A percentile compares a stretch with the other conserved stretches of the same genome.
phyloP scores from a whole-genome alignment of 2,113 vertebrate genomes.

The Tricholaema leucomelas region DNA sequence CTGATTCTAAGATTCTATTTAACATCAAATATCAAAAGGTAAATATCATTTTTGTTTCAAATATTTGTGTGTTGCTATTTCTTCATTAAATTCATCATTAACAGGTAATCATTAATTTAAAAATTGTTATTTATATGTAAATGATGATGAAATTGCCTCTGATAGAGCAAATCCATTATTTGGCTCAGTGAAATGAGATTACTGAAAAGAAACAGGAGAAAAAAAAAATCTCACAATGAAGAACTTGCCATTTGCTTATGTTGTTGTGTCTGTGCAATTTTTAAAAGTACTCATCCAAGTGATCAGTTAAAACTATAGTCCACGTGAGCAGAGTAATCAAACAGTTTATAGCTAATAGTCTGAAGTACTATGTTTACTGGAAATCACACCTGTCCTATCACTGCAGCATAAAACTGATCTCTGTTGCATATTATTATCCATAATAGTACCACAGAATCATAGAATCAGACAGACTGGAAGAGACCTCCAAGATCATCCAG shows the following conservation, averaged over 20 bases:
- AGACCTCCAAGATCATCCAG: too few relatives aligned
- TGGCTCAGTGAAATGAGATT: not conserved
- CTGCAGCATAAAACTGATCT: not conserved
- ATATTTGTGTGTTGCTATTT: not conserved
- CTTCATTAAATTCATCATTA: not conserved
- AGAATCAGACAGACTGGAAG: too few relatives aligned
- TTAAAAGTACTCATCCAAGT: not conserved
- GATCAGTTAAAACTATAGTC: not conserved
- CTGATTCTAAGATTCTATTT: too few relatives aligned
- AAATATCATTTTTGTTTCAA: not conserved
- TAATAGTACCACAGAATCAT: too few relatives aligned
- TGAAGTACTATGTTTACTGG: not conserved
- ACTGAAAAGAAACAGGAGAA: not conserved
- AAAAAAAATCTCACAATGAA: not conserved
- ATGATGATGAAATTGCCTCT: not conserved
- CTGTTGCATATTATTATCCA: not conserved
- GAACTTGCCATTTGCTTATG: not conserved
- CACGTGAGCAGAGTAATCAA: not conserved
- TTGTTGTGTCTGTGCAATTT: not conserved
- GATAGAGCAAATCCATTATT: not conserved
- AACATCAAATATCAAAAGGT: not conserved
- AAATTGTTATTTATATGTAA: conserved; percentile 3
- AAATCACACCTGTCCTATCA: not conserved
- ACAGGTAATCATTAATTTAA: too few relatives aligned
- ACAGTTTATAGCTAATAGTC: not conserved